These are phyloP conservation scores for Heterochromis multidens DNA, from an alignment of 2,113 vertebrate species.

Conservation along the genomic window DNA sequence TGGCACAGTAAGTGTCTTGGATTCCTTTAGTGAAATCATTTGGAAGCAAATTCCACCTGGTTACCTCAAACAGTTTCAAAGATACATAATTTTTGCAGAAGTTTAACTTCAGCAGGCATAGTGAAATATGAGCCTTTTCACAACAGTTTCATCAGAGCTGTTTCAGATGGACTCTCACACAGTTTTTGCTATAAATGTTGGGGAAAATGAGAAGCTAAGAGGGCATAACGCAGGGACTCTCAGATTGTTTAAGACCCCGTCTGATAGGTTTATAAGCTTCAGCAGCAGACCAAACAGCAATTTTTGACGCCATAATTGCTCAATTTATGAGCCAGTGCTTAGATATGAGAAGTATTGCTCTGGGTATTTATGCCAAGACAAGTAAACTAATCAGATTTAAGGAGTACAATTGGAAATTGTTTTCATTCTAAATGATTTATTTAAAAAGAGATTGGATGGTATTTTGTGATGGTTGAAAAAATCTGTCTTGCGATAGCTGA, in stretches of 20 bases:
- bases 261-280: slow-evolving; percentile 59
- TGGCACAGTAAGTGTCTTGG: not conserved
- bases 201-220: slow-evolving; percentile 64
- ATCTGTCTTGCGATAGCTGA: not conserved
- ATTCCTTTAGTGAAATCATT: not conserved
- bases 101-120: not conserved
- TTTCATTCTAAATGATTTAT: slow-evolving; percentile 48
- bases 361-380: slow-evolving; percentile 60
- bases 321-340: slow-evolving; percentile 48
- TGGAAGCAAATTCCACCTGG: not conserved
- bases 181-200: slow-evolving; percentile 53
- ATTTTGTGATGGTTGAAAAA: slow-evolving; percentile 47
- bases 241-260: slow-evolving; percentile 44
- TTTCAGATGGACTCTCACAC: slow-evolving; percentile 19
- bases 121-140: not conserved
- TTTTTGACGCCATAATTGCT: slow-evolving; percentile 59
- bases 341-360: slow-evolving; percentile 48
- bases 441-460: slow-evolving; percentile 43
- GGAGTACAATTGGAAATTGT: slow-evolving; percentile 33
- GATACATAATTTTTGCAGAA: not conserved
- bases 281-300: slow-evolving; percentile 55
- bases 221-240: slow-evolving; percentile 41
- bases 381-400: slow-evolving; percentile 70
- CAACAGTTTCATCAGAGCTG: slow-evolving; percentile 2
- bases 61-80: not conserved